Evolutionary conservation across 1,140 invertebrate genomes (phyloP), one percentile per base, ranked within the genome.

Genomic region (Aphelenchoides besseyi): DNA sequence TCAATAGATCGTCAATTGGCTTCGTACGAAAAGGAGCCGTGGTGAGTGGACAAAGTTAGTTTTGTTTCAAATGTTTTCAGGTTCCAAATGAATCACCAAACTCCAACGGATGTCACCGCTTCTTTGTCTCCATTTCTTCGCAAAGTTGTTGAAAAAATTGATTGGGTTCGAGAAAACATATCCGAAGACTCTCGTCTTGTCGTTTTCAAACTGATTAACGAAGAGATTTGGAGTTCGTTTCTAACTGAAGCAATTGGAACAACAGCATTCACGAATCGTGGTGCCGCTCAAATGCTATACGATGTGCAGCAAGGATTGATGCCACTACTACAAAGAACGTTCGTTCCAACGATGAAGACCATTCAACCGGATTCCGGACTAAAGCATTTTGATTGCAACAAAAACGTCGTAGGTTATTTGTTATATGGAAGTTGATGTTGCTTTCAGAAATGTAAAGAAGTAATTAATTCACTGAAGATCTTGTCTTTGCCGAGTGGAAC

Each of bases 201-300:
- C 2, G 32, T 77, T 18, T 77, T 66, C 54, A 70, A 74, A 69
- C 59, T 77, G 23, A 70, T 68, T 32, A 77, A 77, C 35, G 54
- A 79, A 68, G 75, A 77, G 63, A 48, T 77, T 35, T 77, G 75
- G 75, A 35, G 48, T 30, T 63, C 41, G 16, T 26, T 77, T n/a
- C 54, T 69, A 30, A 30, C 28, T 5, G 26, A 52, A 29, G 70
- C 75, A 23, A 61, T 77, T 48, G 36, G 54, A 26, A 41, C 64
- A 12, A 77, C 67, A 23, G 16, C 77, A 26, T 77, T 77, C 35
- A 79, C 61, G 70, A 74, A 36, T 55, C 76, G 64, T 1, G 75
- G 76, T 16, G 75, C 75, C 3, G 71, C 77, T 8, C 75, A 77
- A 69, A 69, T 77, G 55, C 23, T 77, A 9, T 74, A 68, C 36